Evolutionary conservation across 2,888 invertebrate species (phyloP), one percentile per base, ranked within the genome.

Genomic region (Hirtodrosophila cameraria): DNA sequence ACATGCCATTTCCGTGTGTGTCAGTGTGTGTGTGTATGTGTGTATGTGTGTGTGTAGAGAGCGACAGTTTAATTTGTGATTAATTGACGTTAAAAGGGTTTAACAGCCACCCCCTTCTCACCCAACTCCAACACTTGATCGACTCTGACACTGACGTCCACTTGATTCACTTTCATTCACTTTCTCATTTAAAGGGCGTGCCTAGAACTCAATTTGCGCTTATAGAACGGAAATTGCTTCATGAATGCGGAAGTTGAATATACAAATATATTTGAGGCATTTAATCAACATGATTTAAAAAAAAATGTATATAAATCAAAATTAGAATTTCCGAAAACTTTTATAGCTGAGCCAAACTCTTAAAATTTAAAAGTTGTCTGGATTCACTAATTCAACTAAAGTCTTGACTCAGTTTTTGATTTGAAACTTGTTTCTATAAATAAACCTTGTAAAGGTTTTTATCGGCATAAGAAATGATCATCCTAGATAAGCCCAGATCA

Each of bases 21-120:
- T n/a, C n/a, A 42, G 38, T 20, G 16, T 18, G 36, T 61, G 28
- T 28, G 11, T 43, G 13, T 28, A 15, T 50, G 15, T 33, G 13
- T 36, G 39, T 46, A 35, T 38, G 11, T 48, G 27, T 41, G 20
- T 45, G 27, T 65, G 39, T 25, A 68, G 57, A 31, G 58, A 45
- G 58, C 74, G 84, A 80, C 74, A 75, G 84, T 77, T 82, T 82
- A 82, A 82, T 82, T 82, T 82, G 86, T 81, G 86, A 86, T 82
- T 82, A 82, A 82, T 82, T 82, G 81, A 82, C 86, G 85, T 86
- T 82, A 84, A 82, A 82, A 82, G 81, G 86, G 81, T 86, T 86
- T 81, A 81, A 77, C 84, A 68, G 57, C 35, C 61, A n/a, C n/a
- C n/a, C n/a, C n/a, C n/a, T n/a, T n/a, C n/a, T n/a, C n/a, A n/a